A percentile compares a stretch with the other conserved stretches of the same genome.
Conservation (phyloP, 2,888 invertebrate species). For the Hydroisotoma schaefferi region DNA sequence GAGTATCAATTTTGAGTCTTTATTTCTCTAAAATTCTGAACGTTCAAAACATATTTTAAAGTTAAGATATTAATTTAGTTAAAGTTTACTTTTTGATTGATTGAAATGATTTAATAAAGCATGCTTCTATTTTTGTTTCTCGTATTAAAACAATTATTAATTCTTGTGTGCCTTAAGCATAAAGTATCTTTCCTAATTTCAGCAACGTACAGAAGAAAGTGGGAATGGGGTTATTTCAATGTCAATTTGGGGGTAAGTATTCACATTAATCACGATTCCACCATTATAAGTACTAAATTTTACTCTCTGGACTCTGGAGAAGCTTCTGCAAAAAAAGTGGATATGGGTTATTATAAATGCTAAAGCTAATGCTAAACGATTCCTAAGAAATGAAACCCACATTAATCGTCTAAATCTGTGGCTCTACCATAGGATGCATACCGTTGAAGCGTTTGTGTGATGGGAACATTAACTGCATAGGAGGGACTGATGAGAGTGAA, state of each 20-base stretch:
- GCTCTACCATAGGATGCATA: slow-evolving; percentile 50
- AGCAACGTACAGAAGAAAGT: too few relatives aligned
- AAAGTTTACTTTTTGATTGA: neutral
- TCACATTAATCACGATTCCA: neutral
- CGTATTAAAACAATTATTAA: neutral
- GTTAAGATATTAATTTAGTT: neutral
- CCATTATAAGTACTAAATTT: too few relatives aligned
- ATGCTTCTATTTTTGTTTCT: neutral
- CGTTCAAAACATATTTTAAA: too few relatives aligned
- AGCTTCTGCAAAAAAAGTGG: too few relatives aligned
- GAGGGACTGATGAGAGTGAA: slow-evolving; percentile 32
- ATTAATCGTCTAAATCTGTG: too few relatives aligned
- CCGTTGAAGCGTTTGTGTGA: slow-evolving; percentile 49
- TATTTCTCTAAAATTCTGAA: too few relatives aligned
- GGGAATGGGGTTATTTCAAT: slow-evolving; percentile 50
- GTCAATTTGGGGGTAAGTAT: slow-evolving; percentile 50
- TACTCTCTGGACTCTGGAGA: too few relatives aligned
- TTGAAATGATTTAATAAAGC: neutral
- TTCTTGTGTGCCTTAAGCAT: neutral
- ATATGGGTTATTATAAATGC: too few relatives aligned
- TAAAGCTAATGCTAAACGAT: too few relatives aligned
- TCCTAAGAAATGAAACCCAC: too few relatives aligned
- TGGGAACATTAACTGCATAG: slow-evolving; percentile 40
- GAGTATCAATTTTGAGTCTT: neutral
- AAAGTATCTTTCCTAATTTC: too few relatives aligned